Conservation (phyloP, 2,888 invertebrate species). For the Oxystoma pomonae region DNA sequence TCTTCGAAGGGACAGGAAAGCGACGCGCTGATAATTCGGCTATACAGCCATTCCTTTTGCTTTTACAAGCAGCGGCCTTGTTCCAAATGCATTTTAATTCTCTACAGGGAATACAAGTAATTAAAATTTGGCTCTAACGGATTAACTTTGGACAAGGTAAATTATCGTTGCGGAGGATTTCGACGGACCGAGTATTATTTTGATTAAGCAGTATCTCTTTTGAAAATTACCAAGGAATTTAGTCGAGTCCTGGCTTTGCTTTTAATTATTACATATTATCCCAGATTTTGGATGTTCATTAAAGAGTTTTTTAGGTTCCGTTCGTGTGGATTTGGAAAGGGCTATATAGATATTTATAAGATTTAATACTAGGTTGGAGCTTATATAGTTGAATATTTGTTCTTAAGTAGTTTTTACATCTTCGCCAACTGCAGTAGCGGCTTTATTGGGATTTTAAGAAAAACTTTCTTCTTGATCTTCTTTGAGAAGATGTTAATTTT, state of each 20-base stretch:
- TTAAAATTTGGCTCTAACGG: not conserved
- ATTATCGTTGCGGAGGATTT: not conserved
- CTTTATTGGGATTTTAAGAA: too few relatives aligned
- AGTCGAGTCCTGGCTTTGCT: not conserved
- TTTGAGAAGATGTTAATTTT: too few relatives aligned
- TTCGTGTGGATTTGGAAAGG: too few relatives aligned
- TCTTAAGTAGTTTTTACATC: too few relatives aligned
- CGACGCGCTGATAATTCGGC: not conserved
- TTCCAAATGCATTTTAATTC: not conserved
- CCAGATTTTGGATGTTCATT: too few relatives aligned
- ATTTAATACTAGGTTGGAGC: too few relatives aligned
- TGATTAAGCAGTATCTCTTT: not conserved
- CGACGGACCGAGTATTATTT: not conserved
- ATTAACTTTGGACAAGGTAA: not conserved
- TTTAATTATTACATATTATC: not conserved
- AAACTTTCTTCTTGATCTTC: too few relatives aligned
- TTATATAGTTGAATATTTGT: too few relatives aligned
- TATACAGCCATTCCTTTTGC: not conserved
- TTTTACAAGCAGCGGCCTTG: not conserved
- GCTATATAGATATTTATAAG: too few relatives aligned
- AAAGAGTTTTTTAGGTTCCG: too few relatives aligned
- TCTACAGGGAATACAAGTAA: not conserved
- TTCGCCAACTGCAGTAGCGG: too few relatives aligned
- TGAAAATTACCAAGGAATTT: not conserved
- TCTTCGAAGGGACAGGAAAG: not conserved